phyloP scores from a whole-genome alignment of 2,797 vertebrate species.

The Sebastes cheni region DNA sequence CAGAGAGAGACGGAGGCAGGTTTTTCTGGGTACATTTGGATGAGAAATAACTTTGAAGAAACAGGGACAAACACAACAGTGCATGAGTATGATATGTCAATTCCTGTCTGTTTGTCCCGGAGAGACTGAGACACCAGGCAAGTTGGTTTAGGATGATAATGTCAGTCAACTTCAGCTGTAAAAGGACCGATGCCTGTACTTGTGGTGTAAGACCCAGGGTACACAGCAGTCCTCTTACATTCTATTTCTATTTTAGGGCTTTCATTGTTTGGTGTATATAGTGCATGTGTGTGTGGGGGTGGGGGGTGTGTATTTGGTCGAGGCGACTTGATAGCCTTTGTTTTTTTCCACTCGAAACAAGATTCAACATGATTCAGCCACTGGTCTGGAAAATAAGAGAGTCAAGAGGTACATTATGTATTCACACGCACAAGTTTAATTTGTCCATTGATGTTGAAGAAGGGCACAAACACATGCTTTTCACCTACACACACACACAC shows the following conservation, averaged over 20 bases:
- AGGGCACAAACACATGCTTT: constrained; percentile 44
- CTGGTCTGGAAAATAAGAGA: constrained; percentile 75
- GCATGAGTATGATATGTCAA: background rate
- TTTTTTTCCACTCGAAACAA: constrained; percentile 56
- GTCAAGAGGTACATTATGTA: constrained; percentile 63
- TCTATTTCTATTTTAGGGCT: background rate
- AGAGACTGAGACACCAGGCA: background rate
- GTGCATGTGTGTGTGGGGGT: background rate
- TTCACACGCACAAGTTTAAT: constrained; percentile 33
- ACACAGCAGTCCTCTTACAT: background rate
- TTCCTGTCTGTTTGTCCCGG: background rate
- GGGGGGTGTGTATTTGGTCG: constrained; percentile 1
- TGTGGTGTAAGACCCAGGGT: background rate
- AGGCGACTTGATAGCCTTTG: constrained; percentile 47
- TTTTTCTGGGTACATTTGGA: background rate
- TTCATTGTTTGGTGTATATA: background rate
- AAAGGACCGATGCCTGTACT: background rate
- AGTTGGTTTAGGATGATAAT: background rate
- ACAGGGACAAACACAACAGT: background rate
- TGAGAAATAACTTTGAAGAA: background rate
- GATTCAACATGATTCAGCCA: constrained; percentile 64
- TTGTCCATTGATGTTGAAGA: constrained; percentile 57
- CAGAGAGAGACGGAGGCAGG: background rate
- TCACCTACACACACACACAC: constrained; percentile 16
- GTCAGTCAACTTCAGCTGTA: background rate